Conservation (phyloP, 2,113 vertebrate species). For the Rhynchopsitta pachyrhyncha region DNA sequence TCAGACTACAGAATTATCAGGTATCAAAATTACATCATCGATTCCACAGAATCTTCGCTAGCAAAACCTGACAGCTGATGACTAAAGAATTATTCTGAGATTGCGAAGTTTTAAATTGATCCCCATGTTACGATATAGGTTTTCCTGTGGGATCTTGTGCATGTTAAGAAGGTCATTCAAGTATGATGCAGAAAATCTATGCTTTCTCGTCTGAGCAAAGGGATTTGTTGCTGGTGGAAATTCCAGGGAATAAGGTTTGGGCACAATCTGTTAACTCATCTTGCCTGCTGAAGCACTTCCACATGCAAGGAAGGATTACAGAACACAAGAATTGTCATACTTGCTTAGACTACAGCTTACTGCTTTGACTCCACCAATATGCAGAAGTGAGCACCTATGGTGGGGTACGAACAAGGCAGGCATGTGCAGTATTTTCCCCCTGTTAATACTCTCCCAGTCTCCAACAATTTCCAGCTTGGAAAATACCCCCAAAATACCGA, state of each 20-base stretch:
- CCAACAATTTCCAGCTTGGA: not conserved
- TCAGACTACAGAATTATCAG: not conserved
- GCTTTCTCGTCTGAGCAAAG: not conserved
- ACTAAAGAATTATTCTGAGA: not conserved
- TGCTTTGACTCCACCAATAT: not conserved
- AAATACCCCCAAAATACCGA: not conserved
- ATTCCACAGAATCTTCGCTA: not conserved
- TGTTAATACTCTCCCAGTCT: not conserved
- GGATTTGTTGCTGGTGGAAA: not conserved
- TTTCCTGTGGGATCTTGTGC: not conserved
- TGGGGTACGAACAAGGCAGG: not conserved
- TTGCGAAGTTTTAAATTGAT: not conserved
- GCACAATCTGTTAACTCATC: not conserved
- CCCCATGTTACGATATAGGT: rapidly evolving
- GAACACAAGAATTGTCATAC: not conserved
- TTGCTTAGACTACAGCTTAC: not conserved
- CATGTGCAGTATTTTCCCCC: not conserved
- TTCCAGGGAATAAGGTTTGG: not conserved
- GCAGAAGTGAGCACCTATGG: not conserved
- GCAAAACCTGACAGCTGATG: not conserved
- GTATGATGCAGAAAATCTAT: not conserved
- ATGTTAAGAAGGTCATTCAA: not conserved
- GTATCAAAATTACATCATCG: not conserved
- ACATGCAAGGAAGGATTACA: not conserved
- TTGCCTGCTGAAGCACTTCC: not conserved